A percentile compares a stretch with the other conserved stretches of the same genome.
phyloP scores from a whole-genome alignment of 2,797 vertebrate genomes.

The Pempheris klunzingeri region DNA sequence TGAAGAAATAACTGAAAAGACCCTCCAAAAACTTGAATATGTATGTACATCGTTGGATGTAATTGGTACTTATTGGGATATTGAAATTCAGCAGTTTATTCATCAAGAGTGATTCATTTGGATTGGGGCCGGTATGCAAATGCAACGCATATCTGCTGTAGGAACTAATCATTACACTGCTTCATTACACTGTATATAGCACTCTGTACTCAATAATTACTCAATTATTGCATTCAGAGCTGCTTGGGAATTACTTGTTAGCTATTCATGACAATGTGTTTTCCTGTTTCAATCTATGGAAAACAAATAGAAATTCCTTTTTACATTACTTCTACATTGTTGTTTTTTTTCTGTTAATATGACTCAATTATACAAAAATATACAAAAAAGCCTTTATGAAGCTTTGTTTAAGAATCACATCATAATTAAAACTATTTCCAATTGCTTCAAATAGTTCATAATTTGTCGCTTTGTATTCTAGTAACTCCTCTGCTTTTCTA shows the following conservation, averaged over 20 bases:
- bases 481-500: background rate
- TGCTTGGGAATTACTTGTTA: constrained; percentile 1
- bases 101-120: background rate
- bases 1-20: background rate
- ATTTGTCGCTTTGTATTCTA: background rate
- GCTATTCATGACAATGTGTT: background rate
- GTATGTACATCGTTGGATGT: background rate
- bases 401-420: background rate
- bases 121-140: background rate
- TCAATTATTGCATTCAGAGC: background rate
- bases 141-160: background rate
- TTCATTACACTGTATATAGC: constrained; percentile 14
- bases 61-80: background rate
- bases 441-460: background rate
- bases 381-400: background rate
- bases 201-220: background rate
- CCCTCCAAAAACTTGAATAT: background rate
- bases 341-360: background rate
- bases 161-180: constrained; percentile 9
- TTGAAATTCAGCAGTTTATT: background rate
- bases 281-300: background rate
- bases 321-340: background rate
- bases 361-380: background rate
- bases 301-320: constrained; percentile 1
- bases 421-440: background rate